Percentiles rank a stretch among this genome's conserved stretches.
Conservation (phyloP, 1,140 invertebrate genomes). For the Aporrectodea caliginosa region DNA sequence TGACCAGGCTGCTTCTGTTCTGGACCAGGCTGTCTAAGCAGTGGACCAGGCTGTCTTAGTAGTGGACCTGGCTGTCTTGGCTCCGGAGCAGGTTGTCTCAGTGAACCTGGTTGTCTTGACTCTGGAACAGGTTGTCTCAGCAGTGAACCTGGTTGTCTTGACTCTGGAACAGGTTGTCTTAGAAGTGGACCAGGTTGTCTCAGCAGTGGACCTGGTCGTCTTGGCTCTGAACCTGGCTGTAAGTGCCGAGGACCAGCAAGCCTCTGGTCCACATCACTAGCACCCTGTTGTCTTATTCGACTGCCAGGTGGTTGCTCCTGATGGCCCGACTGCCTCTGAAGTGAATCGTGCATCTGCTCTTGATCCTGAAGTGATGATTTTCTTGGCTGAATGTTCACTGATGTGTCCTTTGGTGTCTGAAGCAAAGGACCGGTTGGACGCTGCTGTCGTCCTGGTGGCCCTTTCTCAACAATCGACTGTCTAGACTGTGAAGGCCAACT, state of each 20-base stretch:
- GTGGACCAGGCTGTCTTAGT: neutral
- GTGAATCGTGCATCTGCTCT: no score
- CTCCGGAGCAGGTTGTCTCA: neutral
- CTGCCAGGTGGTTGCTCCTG: neutral
- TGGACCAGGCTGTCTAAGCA: neutral
- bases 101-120: neutral
- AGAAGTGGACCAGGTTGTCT: neutral
- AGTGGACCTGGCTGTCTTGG: neutral
- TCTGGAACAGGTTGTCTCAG: neutral
- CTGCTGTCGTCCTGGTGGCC: no score
- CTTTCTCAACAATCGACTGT: no score
- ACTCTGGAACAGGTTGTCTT: neutral
- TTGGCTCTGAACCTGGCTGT: neutral
- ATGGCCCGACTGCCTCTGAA: no score
- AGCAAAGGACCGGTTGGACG: no score
- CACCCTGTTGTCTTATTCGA: neutral
- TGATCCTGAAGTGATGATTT: no score
- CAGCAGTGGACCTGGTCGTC: neutral
- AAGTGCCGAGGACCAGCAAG: neutral
- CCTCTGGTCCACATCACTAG: neutral
- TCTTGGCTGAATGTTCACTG: no score
- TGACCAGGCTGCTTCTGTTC: no score
- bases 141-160: neutral
- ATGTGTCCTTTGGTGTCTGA: no score
- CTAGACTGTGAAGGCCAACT: no score